Percentiles rank a stretch among this genome's conserved stretches.
Evolutionary conservation across 2,888 invertebrate genomes (phyloP).

Genomic region (Rhagonycha fulva): DNA sequence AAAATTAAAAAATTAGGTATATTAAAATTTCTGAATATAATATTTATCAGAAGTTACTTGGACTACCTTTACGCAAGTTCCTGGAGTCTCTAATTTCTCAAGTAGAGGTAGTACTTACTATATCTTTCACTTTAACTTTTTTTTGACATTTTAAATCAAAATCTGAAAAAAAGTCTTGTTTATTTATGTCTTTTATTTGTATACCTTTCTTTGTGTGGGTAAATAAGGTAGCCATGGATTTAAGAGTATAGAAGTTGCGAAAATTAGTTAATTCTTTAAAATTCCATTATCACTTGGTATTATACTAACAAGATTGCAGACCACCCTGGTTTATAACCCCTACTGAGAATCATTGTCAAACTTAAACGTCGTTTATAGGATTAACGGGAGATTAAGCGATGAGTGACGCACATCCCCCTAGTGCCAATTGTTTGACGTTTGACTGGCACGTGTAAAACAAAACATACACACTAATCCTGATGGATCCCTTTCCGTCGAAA

Average conservation of each 20-base stretch:
- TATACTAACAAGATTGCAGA: slow-evolving; percentile 31
- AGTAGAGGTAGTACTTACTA: no score
- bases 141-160: background rate
- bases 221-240: background rate
- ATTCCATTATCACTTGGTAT: slow-evolving; percentile 26
- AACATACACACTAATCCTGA: slow-evolving; percentile 25
- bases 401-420: slow-evolving; percentile 39
- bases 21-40: no score
- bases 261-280: slow-evolving; percentile 25
- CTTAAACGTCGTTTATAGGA: slow-evolving; percentile 48
- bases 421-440: slow-evolving; percentile 40
- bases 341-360: slow-evolving; percentile 42
- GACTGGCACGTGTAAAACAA: slow-evolving; percentile 43
- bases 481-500: slow-evolving; percentile 10
- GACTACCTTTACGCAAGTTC: no score
- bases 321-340: slow-evolving; percentile 35
- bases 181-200: background rate
- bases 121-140: background rate
- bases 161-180: background rate
- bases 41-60: no score
- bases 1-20: no score
- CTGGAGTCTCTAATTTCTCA: no score
- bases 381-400: slow-evolving; percentile 45
- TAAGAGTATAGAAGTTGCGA: background rate
- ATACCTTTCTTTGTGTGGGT: background rate